phyloP scores from a whole-genome alignment of 1,140 invertebrate species.

The Sycobia sp. region DNA sequence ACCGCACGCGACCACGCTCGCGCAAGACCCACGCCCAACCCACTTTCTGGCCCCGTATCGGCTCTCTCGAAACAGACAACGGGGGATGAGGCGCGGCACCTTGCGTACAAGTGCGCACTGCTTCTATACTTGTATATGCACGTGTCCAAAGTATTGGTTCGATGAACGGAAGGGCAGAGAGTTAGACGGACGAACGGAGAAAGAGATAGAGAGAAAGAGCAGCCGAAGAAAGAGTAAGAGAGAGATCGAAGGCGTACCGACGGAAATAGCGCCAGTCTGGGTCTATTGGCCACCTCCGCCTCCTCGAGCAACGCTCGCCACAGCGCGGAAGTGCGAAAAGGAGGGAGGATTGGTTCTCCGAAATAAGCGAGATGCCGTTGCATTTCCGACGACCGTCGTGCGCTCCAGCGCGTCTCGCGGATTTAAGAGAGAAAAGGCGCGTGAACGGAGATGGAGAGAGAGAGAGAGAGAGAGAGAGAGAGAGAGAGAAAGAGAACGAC shows the following conservation, averaged over 20 bases:
- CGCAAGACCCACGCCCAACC: no score
- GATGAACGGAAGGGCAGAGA: not conserved
- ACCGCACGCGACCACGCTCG: no score
- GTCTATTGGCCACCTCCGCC: not conserved
- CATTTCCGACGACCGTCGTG: conserved; percentile 12
- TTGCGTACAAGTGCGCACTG: no score
- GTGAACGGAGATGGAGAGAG: no score
- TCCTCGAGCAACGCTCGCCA: not conserved
- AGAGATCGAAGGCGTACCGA: not conserved
- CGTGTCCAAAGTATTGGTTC: no score
- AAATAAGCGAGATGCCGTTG: conserved; percentile 11
- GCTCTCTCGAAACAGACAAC: no score
- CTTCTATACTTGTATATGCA: no score
- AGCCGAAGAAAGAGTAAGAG: not conserved
- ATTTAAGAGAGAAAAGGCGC: conserved; percentile 6
- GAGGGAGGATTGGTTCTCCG: conserved; percentile 4
- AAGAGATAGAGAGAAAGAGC: not conserved
- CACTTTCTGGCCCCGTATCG: no score
- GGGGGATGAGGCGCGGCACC: no score
- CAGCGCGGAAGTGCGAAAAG: not conserved
- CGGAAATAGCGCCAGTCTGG: conserved; percentile 23
- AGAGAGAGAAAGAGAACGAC: no score
- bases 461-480: no score
- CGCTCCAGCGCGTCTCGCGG: not conserved
- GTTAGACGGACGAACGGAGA: not conserved